Evolutionary conservation across 2,888 invertebrate genomes (phyloP).

Genomic region (Opisthograptis luteolata): DNA sequence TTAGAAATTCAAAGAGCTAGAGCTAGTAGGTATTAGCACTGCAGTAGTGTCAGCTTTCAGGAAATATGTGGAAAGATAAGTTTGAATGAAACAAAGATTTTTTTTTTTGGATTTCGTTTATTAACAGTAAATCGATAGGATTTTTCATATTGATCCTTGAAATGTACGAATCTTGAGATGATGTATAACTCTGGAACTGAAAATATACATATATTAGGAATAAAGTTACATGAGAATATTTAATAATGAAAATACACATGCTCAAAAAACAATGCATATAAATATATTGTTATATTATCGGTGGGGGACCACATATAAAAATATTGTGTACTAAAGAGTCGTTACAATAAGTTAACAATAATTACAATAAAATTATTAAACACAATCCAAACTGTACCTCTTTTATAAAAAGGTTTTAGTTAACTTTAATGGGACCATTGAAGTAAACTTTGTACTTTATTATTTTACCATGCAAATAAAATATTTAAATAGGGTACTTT

Average conservation of each 20-base stretch:
- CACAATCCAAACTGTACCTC: too few species aligned
- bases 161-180: not conserved
- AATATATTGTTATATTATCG: too few species aligned
- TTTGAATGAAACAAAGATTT: slow-evolving; percentile 2
- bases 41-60: too few species aligned
- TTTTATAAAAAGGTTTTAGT: too few species aligned
- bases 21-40: too few species aligned
- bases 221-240: not conserved
- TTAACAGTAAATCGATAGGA: not conserved
- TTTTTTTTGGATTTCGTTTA: slow-evolving; percentile 4
- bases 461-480: slow-evolving; percentile 8
- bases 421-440: not conserved
- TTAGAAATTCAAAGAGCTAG: too few species aligned
- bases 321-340: too few species aligned
- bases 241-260: not conserved
- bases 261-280: not conserved
- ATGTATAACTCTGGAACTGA: slow-evolving; percentile 1
- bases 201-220: not conserved
- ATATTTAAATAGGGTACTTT: slow-evolving; percentile 2
- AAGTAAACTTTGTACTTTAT: not conserved
- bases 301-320: too few species aligned
- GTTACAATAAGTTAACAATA: too few species aligned
- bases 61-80: too few species aligned
- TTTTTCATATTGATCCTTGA: not conserved
- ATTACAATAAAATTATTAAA: too few species aligned